Evolutionary conservation across 1,140 invertebrate genomes (phyloP), one percentile per base, ranked within the genome.

Genomic region (Danaus melanippus): DNA sequence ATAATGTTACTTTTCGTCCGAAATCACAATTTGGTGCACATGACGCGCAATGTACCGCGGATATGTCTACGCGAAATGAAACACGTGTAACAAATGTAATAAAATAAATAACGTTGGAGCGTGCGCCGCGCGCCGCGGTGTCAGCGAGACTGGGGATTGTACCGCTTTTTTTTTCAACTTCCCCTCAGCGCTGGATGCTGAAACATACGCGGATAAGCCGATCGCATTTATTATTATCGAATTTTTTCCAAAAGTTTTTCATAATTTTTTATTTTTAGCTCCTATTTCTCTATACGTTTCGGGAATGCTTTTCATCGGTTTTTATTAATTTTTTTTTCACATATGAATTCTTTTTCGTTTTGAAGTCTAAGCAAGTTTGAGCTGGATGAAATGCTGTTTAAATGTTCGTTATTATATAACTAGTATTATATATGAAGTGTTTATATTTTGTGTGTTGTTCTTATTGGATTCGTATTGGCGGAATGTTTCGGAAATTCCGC

Each of bases 41-140:
- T 81, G 69, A 58, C 71, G 73, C 76, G 77, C 72, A 67, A 69
- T 71, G 67, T 70, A 77, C 78, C 74, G 79, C 80, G 61, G 76
- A 77, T 74, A 78, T 74, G 69, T 74, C 74, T 84, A 84, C 84
- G 81, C 81, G 84, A 84, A 86, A 83, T 72, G 73, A 84, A 86
- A 86, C 79, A 78, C 84, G 84, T 84, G 49, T 50, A 60, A 60
- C 40, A 56, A 85, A 85, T 71, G 66, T 72, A 78, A 50, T 59
- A 79, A 75, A 83, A 84, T 78, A 86, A 84, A 79, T 64, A 78
- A 84, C 68, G 68, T 68, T 66, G 66, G 73, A 64, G 79, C 83
- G 81, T 65, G 65, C 81, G 79, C 74, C 80, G 71, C 74, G 72
- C 79, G 77, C 81, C 84, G 84, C 77, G 64, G 67, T 56, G 66